phyloP scores from a whole-genome alignment of 2,113 vertebrate species.

The Sorex araneus region DNA sequence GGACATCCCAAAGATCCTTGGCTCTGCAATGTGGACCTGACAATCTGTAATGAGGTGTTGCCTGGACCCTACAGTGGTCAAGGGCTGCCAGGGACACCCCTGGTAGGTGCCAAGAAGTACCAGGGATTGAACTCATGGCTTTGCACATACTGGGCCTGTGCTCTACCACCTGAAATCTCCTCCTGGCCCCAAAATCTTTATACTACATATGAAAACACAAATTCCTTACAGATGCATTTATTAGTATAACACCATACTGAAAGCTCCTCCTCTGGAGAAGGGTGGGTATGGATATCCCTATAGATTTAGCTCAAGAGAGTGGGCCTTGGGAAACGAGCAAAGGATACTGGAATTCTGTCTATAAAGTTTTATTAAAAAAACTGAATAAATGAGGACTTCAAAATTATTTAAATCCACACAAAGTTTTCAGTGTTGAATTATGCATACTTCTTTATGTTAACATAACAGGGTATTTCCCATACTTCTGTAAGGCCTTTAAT shows the following conservation, averaged over 20 bases:
- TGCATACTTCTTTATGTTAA: background rate
- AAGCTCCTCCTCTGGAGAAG: background rate
- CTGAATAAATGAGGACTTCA: background rate
- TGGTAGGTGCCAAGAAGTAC: too few species aligned
- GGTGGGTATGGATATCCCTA: too few species aligned
- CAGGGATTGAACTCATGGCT: too few species aligned
- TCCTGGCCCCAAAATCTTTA: background rate
- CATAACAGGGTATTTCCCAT: background rate
- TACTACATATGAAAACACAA: background rate
- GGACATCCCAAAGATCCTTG: too few species aligned
- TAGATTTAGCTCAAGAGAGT: background rate
- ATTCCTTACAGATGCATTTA: background rate
- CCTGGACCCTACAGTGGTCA: too few species aligned
- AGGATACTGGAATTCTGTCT: background rate
- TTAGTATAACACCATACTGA: background rate
- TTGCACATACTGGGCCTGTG: background rate
- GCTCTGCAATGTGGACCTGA: too few species aligned
- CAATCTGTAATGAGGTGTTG: too few species aligned
- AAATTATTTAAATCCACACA: too few species aligned
- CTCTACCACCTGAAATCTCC: background rate
- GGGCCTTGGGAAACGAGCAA: constrained; percentile 19
- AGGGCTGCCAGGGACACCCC: too few species aligned
- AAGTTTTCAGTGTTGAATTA: too few species aligned
- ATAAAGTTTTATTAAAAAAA: constrained; percentile 27
- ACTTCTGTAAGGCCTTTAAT: background rate